phyloP scores from a whole-genome alignment of 2,888 invertebrate genomes.

The Cryptus armator region DNA sequence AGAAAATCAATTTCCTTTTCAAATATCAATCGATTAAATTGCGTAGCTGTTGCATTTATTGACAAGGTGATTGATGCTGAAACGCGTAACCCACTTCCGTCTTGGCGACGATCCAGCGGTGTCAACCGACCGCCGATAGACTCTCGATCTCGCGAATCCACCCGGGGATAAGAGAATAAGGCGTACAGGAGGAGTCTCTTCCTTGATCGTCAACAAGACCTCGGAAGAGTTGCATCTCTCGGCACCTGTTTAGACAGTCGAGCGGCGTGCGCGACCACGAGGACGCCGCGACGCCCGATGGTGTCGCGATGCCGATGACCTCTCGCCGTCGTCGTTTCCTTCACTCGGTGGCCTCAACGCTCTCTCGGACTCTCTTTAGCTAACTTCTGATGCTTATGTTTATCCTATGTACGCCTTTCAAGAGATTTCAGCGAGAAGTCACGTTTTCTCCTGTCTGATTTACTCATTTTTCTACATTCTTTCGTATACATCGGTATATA shows the following conservation, averaged over 20 bases:
- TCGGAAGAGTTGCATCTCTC: slow-evolving; percentile 48
- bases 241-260: slow-evolving; percentile 76
- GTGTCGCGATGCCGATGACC: slow-evolving; percentile 81
- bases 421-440: slow-evolving; percentile 39
- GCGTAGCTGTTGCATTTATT: slow-evolving; percentile 45
- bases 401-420: slow-evolving; percentile 25
- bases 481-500: background rate
- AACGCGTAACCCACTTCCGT: slow-evolving; percentile 67
- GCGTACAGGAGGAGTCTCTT: slow-evolving; percentile 32
- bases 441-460: slow-evolving; percentile 63
- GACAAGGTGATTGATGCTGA: slow-evolving; percentile 58
- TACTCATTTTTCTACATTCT: slow-evolving; percentile 20
- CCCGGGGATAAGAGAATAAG: slow-evolving; percentile 8
- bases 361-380: slow-evolving; percentile 44
- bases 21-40: background rate
- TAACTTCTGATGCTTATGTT: slow-evolving; percentile 40
- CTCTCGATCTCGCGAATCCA: slow-evolving; percentile 54
- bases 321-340: slow-evolving; percentile 68
- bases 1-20: background rate
- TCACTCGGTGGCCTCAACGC: slow-evolving; percentile 68
- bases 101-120: slow-evolving; percentile 61
- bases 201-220: slow-evolving; percentile 59
- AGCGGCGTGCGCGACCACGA: slow-evolving; percentile 77
- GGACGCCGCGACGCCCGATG: slow-evolving; percentile 77
- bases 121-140: slow-evolving; percentile 37